phyloP scores from a whole-genome alignment of 2,113 vertebrate species.

The Tachysurus vachellii region DNA sequence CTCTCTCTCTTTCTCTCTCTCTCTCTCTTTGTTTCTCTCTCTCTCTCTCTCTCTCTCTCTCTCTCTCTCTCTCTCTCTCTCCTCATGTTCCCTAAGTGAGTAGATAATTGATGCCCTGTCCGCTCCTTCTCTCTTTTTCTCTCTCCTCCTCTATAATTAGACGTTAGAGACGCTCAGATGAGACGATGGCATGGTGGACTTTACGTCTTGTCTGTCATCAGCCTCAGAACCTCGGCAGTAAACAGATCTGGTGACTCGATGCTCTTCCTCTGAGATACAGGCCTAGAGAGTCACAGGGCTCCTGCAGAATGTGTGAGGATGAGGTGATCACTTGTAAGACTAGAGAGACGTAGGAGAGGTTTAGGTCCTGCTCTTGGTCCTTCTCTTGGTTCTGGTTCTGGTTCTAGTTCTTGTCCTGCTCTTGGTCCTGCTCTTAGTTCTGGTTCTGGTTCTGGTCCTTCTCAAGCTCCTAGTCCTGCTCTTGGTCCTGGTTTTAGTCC shows the following conservation, averaged over 20 bases:
- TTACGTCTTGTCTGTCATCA: conserved; percentile 24
- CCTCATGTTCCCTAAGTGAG: background rate
- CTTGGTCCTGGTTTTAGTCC: no score
- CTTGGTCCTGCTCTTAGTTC: no score
- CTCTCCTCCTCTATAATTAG: conserved; percentile 62
- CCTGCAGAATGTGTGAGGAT: background rate
- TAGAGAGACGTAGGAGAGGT: background rate
- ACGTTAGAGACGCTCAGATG: conserved; percentile 59
- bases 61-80: background rate
- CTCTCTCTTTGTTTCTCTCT: background rate
- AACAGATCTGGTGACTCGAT: background rate
- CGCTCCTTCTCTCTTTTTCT: background rate
- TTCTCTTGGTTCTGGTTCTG: no score
- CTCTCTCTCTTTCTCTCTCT: background rate
- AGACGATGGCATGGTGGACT: conserved; percentile 50
- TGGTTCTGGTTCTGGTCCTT: no score
- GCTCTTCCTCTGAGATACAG: background rate
- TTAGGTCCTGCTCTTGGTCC: background rate
- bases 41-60: background rate
- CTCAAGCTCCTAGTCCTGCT: no score
- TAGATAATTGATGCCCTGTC: conserved; percentile 6
- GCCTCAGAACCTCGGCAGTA: conserved; percentile 11
- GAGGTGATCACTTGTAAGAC: background rate
- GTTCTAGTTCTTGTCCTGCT: no score
- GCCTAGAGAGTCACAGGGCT: background rate